Percentiles rank a stretch among this genome's conserved stretches.
Evolutionary conservation across 2,797 vertebrate species (phyloP).

Genomic region (Eospalax fontanierii): DNA sequence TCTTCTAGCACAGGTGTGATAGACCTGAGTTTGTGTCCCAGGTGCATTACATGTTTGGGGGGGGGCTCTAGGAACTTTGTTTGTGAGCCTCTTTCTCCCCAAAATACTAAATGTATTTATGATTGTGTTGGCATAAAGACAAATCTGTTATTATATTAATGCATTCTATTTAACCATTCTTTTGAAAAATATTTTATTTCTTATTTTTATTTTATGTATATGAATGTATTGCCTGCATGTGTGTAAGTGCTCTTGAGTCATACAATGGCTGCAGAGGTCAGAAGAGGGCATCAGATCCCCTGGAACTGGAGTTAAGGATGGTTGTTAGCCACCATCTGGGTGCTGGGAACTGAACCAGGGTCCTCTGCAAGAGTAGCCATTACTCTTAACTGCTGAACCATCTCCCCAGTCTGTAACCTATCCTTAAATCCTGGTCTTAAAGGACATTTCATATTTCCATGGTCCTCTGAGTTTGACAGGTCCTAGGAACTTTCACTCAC

Average conservation of each 20-base stretch:
- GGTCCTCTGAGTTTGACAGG: background rate
- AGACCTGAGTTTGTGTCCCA: background rate
- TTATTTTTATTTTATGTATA: too few species aligned
- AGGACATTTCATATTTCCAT: background rate
- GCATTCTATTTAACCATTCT: background rate
- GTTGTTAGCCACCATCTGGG: too few species aligned
- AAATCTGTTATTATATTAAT: background rate
- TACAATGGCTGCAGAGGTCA: too few species aligned
- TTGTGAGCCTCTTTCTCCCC: background rate
- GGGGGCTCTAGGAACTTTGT: background rate
- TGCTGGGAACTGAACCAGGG: too few species aligned
- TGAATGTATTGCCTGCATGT: too few species aligned
- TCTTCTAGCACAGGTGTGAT: rapidly evolving
- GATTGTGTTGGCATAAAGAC: background rate
- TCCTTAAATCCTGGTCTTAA: slow-evolving; percentile 23
- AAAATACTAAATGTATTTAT: slow-evolving; percentile 31
- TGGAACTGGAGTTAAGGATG: too few species aligned
- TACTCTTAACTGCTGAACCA: too few species aligned
- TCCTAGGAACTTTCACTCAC: rapidly evolving
- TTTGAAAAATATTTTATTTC: too few species aligned
- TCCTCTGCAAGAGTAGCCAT: too few species aligned
- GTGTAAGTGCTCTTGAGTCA: too few species aligned
- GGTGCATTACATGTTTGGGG: background rate
- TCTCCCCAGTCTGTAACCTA: background rate
- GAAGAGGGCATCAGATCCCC: too few species aligned